Percentiles rank a stretch among this genome's conserved stretches.
phyloP scores from a whole-genome alignment of 1,140 invertebrate species.

The Druon quercuslanigerum region DNA sequence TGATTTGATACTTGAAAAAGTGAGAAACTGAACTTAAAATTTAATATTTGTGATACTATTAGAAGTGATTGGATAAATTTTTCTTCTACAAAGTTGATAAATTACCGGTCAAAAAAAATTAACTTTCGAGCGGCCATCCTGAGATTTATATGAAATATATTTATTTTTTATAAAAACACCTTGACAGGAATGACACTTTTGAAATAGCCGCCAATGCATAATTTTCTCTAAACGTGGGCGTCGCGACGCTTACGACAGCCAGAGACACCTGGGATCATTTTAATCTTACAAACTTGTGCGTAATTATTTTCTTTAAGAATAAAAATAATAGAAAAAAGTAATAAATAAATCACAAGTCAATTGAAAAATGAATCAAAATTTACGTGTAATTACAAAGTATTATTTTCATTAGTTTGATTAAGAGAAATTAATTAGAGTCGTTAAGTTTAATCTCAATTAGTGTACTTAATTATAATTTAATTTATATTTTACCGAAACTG shows the following conservation, averaged over 20 bases:
- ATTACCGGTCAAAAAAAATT: no score
- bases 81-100: no score
- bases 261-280: conserved; percentile 43
- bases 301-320: conserved; percentile 1
- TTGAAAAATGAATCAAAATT: neutral
- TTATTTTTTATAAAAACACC: neutral
- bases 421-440: neutral
- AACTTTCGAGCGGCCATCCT: no score
- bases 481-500: conserved; percentile 8
- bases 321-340: conserved; percentile 1
- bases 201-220: conserved; percentile 37
- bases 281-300: neutral
- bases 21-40: no score
- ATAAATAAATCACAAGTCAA: neutral
- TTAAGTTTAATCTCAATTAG: conserved; percentile 1
- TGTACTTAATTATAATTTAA: conserved; percentile 1
- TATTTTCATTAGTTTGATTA: neutral
- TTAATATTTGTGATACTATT: no score
- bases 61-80: no score
- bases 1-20: no score
- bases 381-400: neutral
- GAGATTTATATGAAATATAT: neutral
- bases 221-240: conserved; percentile 40
- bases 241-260: conserved; percentile 39
- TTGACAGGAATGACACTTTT: conserved; percentile 34